Evolutionary conservation across 2,113 vertebrate genomes (phyloP), one percentile per base, ranked within the genome.

Genomic region (Hippoglossus stenolepis): DNA sequence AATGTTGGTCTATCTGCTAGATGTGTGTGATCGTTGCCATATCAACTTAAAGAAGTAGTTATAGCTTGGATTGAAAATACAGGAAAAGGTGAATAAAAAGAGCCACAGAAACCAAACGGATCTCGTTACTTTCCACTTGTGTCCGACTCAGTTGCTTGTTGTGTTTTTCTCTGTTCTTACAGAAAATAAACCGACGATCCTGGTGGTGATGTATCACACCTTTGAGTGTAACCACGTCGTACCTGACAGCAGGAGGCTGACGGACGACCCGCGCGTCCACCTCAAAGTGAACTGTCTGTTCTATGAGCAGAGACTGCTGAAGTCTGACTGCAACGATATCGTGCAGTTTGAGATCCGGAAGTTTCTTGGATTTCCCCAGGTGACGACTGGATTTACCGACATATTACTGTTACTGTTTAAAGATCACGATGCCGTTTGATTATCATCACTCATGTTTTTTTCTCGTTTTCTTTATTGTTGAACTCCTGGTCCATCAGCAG

Each of bases 201-300:
- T 90, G 65, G 83, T 86, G 75, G 79, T 86, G 77, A 80, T 90
- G 84, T 86, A 90, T 69, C 74, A 85, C 74, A 88, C 74, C 45
- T 76, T 76, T 6, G 0, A 60, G 5, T 9, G 0, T 0, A 0
- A 79, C 0, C 1, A 2, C 0, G 2, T 56, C 17, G 0, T 84
- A 1, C 21, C 43, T 15, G 17, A 53, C 0, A 88, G 79, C 74
- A 2, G 1, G 0, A 40, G 35, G 43, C 66, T 10, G 40, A 12
- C 88, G 66, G 0, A 7, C 0, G 49, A 80, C 13, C 23, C 0
- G 0, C 58, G 58, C 0, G 63, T 88, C 18, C 0, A 1, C 3
- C 79, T 89, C 23, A 76, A 81, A 12, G 86, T 91, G 58, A 80
- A 90, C 73, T 56, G 0, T 38, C 78, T 92, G 8, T 85, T 90